phyloP scores from a whole-genome alignment of 2,888 invertebrate genomes.

The Agapetus fuscipes region DNA sequence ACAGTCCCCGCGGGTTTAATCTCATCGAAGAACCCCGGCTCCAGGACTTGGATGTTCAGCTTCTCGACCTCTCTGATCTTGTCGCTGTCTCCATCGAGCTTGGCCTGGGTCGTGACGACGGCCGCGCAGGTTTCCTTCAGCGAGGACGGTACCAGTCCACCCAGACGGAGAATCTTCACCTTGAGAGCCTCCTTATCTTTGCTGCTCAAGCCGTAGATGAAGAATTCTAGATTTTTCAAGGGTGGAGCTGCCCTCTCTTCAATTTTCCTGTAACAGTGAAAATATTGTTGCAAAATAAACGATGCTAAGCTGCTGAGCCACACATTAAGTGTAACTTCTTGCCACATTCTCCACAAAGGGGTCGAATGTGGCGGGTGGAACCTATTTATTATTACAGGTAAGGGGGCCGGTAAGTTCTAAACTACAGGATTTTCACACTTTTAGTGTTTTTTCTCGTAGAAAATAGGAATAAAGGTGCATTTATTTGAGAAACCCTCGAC shows the following conservation, averaged over 20 bases:
- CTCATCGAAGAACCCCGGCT: conserved; percentile 63
- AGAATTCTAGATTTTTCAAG: conserved; percentile 70
- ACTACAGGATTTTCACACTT: no score
- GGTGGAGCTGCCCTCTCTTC: conserved; percentile 56
- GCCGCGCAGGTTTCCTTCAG: conserved; percentile 59
- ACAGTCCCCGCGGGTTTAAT: conserved; percentile 52
- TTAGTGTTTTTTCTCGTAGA: no score
- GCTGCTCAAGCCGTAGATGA: conserved; percentile 49
- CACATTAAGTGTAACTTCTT: no score
- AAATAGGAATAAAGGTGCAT: no score
- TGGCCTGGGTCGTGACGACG: conserved; percentile 60
- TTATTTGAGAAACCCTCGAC: conserved; percentile 1
- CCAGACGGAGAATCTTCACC: conserved; percentile 58
- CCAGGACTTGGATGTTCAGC: conserved; percentile 70
- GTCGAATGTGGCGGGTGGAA: no score
- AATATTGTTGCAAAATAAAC: no score
- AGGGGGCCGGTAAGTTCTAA: no score
- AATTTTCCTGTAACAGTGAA: conserved; percentile 1
- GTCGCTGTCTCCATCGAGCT: conserved; percentile 56
- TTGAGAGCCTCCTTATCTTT: conserved; percentile 54
- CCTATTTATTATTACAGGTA: no score
- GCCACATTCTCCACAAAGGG: no score
- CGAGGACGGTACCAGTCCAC: conserved; percentile 62
- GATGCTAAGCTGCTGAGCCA: conserved; percentile 6
- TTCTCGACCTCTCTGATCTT: conserved; percentile 58